phyloP scores from a whole-genome alignment of 2,888 invertebrate species.

The Chloromyia formosa region DNA sequence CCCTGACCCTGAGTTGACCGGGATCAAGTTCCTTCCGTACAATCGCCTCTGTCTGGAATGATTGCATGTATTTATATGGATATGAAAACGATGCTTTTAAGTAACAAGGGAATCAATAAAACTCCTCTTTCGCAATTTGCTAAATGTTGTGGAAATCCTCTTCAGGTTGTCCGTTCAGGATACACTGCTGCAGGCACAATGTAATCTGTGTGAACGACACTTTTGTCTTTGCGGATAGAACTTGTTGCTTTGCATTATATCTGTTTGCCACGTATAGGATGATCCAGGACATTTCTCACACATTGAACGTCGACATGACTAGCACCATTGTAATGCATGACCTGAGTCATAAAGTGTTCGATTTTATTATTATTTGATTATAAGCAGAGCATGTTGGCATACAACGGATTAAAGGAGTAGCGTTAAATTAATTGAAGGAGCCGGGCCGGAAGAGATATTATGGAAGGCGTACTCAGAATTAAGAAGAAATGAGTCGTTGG shows the following conservation, averaged over 20 bases:
- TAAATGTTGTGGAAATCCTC: slow-evolving; percentile 29
- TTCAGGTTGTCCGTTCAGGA: background rate
- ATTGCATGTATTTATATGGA: background rate
- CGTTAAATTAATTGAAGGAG: too few species aligned
- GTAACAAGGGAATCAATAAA: slow-evolving; percentile 14
- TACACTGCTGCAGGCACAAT: background rate
- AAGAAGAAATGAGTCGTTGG: too few species aligned
- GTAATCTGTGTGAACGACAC: slow-evolving; percentile 18
- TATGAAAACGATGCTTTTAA: background rate
- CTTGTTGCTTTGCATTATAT: slow-evolving; percentile 22
- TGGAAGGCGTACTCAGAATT: too few species aligned
- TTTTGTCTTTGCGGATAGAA: background rate
- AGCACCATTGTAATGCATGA: slow-evolving; percentile 15
- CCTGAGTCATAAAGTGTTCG: slow-evolving; percentile 15
- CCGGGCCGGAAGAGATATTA: too few species aligned
- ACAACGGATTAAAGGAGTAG: background rate
- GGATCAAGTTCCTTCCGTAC: background rate
- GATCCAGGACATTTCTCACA: too few species aligned
- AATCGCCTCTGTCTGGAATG: background rate
- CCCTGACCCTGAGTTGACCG: background rate
- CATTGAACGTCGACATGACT: background rate
- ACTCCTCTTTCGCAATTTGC: slow-evolving; percentile 16
- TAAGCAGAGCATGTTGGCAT: background rate
- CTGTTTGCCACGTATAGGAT: too few species aligned
- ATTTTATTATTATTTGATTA: slow-evolving; percentile 18